Evolutionary conservation across 2,113 vertebrate species (phyloP).

Genomic region (Aegotheles bennettii): DNA sequence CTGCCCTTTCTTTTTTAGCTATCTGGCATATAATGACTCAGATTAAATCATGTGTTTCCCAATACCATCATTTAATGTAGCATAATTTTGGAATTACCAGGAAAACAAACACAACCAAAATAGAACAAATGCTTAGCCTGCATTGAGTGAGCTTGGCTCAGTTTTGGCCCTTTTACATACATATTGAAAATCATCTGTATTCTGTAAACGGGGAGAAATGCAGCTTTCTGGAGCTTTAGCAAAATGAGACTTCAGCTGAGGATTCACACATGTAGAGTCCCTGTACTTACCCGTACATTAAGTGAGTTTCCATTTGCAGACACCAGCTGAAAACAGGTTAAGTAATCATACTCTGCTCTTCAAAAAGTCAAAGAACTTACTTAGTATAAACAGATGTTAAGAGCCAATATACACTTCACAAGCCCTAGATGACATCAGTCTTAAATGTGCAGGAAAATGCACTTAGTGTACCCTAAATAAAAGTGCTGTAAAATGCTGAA

Average conservation of each 20-base stretch:
- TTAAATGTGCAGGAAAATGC: no score
- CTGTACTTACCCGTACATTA: background rate
- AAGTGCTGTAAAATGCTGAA: background rate
- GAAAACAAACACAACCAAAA: background rate
- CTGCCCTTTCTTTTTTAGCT: no score
- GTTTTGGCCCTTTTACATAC: background rate
- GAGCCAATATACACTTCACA: background rate
- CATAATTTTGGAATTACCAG: background rate
- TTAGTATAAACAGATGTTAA: rapidly evolving
- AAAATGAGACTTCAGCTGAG: background rate
- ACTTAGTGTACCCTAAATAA: background rate
- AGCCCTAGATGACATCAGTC: background rate
- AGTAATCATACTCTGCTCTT: background rate
- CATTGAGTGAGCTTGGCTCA: background rate
- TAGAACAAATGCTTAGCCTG: background rate
- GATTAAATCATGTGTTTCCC: background rate
- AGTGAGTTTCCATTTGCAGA: background rate
- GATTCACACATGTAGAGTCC: rapidly evolving
- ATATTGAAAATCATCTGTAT: background rate
- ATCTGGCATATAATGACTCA: background rate
- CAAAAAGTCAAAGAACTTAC: background rate
- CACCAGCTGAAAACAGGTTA: background rate
- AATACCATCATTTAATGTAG: no score
- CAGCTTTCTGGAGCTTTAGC: background rate
- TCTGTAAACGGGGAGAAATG: background rate